Evolutionary conservation across 2,797 vertebrate genomes (phyloP).

Genomic region (Ibycter americanus): DNA sequence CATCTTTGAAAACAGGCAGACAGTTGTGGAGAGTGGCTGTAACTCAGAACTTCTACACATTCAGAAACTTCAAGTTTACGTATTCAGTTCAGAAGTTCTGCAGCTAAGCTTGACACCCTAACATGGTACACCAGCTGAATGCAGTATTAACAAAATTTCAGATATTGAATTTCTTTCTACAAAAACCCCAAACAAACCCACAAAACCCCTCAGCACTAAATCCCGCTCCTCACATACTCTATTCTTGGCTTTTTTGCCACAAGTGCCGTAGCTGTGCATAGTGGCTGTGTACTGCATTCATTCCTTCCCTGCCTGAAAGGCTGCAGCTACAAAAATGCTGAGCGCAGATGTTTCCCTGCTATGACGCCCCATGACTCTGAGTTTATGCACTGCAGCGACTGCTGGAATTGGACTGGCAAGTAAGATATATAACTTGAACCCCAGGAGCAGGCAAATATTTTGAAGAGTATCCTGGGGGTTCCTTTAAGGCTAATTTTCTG

Average conservation of each 20-base stretch:
- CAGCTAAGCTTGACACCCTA: background rate
- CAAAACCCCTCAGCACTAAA: background rate
- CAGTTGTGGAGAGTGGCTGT: background rate
- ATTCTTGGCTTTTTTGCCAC: rapidly evolving
- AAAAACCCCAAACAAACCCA: background rate
- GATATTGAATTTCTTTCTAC: background rate
- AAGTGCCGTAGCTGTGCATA: rapidly evolving
- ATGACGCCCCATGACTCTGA: rapidly evolving
- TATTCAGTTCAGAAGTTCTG: background rate
- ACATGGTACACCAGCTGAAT: rapidly evolving
- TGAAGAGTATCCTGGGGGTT: background rate
- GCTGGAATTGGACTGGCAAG: background rate
- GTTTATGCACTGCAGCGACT: background rate
- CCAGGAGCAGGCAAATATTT: background rate
- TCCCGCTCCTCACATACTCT: background rate
- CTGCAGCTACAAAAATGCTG: background rate
- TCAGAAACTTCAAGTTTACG: background rate
- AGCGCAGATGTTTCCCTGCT: background rate
- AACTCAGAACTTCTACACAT: background rate
- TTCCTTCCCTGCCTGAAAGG: background rate
- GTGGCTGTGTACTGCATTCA: rapidly evolving
- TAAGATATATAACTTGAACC: background rate
- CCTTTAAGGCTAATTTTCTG: background rate
- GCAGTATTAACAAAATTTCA: background rate
- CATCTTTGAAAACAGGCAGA: conserved; percentile 21